These are phyloP conservation scores for Nyctibius grandis DNA, from an alignment of 2,797 vertebrate genomes.

Conservation along the genomic window DNA sequence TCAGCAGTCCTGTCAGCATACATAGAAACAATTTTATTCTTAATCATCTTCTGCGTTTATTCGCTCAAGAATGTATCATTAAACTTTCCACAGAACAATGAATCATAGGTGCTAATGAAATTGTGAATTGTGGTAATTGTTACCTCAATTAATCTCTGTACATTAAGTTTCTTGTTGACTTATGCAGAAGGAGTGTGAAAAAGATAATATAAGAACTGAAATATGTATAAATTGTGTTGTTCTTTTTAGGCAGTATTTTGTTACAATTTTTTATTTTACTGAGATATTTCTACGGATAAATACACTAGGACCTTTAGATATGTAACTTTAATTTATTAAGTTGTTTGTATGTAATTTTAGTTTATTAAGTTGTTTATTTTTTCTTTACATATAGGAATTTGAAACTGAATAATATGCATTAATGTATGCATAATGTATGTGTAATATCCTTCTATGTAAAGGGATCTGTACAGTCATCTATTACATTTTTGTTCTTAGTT, in stretches of 20 bases:
- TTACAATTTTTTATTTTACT: not conserved
- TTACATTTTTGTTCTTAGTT: not conserved
- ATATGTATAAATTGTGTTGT: conserved; percentile 42
- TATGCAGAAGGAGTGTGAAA: conserved; percentile 57
- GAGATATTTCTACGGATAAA: not conserved
- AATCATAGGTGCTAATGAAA: conserved; percentile 77
- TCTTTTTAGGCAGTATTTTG: conserved; percentile 14
- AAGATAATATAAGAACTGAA: conserved; percentile 61
- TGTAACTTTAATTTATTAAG: not conserved
- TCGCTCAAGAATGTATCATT: conserved; percentile 77
- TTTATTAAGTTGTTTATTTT: not conserved
- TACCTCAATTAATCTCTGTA: conserved; percentile 78
- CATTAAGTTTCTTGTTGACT: conserved; percentile 64
- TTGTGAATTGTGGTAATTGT: conserved; percentile 78
- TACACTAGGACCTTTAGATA: not conserved
- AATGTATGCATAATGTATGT: not conserved
- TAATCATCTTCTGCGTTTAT: conserved; percentile 76
- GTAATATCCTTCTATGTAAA: not conserved
- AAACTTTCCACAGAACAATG: conserved; percentile 79
- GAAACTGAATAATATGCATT: not conserved
- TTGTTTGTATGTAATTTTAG: not conserved
- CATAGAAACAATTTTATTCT: conserved; percentile 76
- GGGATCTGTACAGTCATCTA: not conserved
- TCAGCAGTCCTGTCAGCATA: conserved; percentile 75
- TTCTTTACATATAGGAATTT: not conserved